Evolutionary conservation across 1,140 invertebrate species (phyloP).

Genomic region (Drosophila setifemur): DNA sequence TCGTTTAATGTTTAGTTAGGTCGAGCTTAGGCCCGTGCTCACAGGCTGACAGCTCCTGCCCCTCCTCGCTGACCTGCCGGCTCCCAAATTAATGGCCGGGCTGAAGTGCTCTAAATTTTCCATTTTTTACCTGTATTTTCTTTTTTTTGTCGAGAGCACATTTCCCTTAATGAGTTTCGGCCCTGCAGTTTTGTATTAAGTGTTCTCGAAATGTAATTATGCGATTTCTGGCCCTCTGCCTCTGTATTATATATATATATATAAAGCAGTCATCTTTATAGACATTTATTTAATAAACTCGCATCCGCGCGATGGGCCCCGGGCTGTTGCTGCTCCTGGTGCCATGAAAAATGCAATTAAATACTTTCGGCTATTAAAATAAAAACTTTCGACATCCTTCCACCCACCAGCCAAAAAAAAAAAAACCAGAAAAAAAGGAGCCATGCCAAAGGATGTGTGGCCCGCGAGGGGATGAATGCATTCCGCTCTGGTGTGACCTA

Average conservation of each 20-base stretch:
- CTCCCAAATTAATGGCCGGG: slow-evolving; percentile 56
- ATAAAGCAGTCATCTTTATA: slow-evolving; percentile 33
- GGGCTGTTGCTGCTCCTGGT: too few relatives aligned
- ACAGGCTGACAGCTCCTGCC: slow-evolving; percentile 34
- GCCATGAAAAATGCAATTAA: slow-evolving; percentile 63
- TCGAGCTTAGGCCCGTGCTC: slow-evolving; percentile 42
- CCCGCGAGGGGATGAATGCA: too few relatives aligned
- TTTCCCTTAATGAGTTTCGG: slow-evolving; percentile 72
- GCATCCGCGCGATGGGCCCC: slow-evolving; percentile 1
- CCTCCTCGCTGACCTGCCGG: slow-evolving; percentile 5
- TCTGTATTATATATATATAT: not conserved
- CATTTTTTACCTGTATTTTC: slow-evolving; percentile 40
- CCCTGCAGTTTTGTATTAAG: slow-evolving; percentile 47
- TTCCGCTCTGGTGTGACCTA: slow-evolving; percentile 64
- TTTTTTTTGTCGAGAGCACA: slow-evolving; percentile 11
- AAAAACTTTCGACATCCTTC: slow-evolving; percentile 41
- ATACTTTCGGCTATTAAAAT: slow-evolving; percentile 65
- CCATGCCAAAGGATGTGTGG: slow-evolving; percentile 1
- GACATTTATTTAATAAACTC: slow-evolving; percentile 66
- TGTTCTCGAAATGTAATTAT: slow-evolving; percentile 71
- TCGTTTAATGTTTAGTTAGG: slow-evolving; percentile 77
- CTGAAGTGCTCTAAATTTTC: slow-evolving; percentile 71
- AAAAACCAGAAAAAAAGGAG: not conserved
- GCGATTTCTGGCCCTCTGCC: slow-evolving; percentile 27
- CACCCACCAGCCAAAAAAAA: not conserved